Evolutionary conservation across 2,113 vertebrate species (phyloP).

Genomic region (Nipponia nippon): DNA sequence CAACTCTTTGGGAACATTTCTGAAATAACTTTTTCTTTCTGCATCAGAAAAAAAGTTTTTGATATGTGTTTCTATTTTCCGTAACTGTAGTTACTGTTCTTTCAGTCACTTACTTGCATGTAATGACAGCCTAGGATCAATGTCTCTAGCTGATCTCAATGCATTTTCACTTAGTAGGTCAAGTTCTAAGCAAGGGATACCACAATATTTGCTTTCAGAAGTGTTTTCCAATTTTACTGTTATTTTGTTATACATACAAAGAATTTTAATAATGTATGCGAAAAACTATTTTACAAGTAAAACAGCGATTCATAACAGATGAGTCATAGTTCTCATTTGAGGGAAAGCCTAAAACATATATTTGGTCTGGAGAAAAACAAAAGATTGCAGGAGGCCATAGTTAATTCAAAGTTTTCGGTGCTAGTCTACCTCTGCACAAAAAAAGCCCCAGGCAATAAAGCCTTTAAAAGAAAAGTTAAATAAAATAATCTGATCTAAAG

Average conservation of each 20-base stretch:
- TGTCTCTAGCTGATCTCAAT: neutral
- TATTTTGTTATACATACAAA: neutral
- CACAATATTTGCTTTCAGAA: neutral
- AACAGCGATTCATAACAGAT: neutral
- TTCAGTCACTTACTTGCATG: neutral
- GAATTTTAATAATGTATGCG: neutral
- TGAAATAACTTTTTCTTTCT: neutral
- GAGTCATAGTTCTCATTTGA: neutral
- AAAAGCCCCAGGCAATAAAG: neutral
- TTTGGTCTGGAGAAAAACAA: neutral
- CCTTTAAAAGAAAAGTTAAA: neutral
- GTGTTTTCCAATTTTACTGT: neutral
- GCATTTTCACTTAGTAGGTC: neutral
- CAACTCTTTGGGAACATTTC: neutral
- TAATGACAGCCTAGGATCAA: neutral
- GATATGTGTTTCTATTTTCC: neutral
- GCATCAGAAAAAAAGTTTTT: neutral
- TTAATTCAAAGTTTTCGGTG: neutral
- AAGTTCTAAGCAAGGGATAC: neutral
- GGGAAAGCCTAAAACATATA: neutral
- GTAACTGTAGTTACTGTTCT: neutral
- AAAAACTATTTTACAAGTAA: neutral
- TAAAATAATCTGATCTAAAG: neutral
- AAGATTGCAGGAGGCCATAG: neutral
- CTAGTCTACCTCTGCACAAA: neutral